Evolutionary conservation across 2,113 vertebrate species (phyloP), one percentile per base, ranked within the genome.

Genomic region (Antennarius striatus): DNA sequence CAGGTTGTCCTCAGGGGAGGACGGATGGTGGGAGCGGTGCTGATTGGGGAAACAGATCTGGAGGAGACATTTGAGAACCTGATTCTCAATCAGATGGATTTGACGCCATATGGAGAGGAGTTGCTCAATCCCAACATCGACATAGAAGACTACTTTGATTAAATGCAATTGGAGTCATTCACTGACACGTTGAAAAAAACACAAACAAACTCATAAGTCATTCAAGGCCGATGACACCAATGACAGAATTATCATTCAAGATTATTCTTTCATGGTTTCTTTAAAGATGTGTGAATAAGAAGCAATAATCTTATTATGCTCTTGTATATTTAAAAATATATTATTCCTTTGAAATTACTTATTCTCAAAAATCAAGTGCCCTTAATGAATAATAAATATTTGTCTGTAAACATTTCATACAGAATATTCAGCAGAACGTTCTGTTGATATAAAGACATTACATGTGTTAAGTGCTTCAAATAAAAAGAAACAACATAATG

Each of bases 51-150:
- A 55, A 98, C 97, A 0, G 94, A 98, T 73, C 86, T 99, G 71
- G 98, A 99, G 75, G 98, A 99, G 91, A 99, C 98, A 3, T 99
- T 99, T 84, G 97, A 99, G 86, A 99, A 99, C 78, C 83, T 99
- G 16, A 99, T 99, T 78, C 93, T 98, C 76, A 99, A 99, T 85
- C 95, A 94, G 13, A 99, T 98, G 95, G 95, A 99, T 77, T 92
- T 99, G 76, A 96, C 96, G 0, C 79, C 85, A 2, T 99, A 98
- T 4, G 94, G 96, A 58, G 95, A 96, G 79, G 90, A 96, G 22
- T 92, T 99, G 10, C 91, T 99, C 40, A 94, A 99, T 88, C 96
- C 98, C 32, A 82, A 94, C 80, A 89, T 99, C 40, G 97, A 99
- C 43, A 95, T 99, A 68, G 97, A 99, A 85, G 97, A 99, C 87